Conservation (phyloP, 1,140 invertebrate species). For the Drosophila albomicans region DNA sequence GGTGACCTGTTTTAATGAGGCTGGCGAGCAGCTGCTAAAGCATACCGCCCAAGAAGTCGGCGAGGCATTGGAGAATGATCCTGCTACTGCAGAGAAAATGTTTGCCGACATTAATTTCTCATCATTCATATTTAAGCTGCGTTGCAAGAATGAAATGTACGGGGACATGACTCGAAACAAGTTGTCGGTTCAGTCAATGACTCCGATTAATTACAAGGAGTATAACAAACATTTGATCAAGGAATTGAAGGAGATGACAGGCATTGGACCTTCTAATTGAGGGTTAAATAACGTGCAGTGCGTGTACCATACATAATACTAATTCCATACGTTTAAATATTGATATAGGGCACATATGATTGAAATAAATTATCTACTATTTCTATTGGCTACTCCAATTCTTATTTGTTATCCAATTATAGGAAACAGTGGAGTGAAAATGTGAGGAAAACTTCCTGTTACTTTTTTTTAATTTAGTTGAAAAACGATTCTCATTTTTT, state of each 20-base stretch:
- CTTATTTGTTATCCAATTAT: not conserved
- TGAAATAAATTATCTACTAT: slow-evolving; percentile 18
- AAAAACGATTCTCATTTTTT: too few species aligned
- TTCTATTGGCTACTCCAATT: slow-evolving; percentile 1
- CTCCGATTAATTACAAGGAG: slow-evolving; percentile 91
- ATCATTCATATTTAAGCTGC: slow-evolving; percentile 92
- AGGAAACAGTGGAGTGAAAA: too few species aligned
- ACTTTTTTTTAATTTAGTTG: too few species aligned
- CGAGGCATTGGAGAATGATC: slow-evolving; percentile 88
- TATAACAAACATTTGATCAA: slow-evolving; percentile 90
- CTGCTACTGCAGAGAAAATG: slow-evolving; percentile 87
- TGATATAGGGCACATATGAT: slow-evolving; percentile 6
- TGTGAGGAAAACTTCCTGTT: too few species aligned
- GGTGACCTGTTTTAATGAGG: slow-evolving; percentile 95
- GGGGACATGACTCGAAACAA: slow-evolving; percentile 95
- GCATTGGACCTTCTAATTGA: slow-evolving; percentile 85
- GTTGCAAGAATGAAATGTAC: slow-evolving; percentile 95
- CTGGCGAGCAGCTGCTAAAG: slow-evolving; percentile 92
- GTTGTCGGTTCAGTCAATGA: slow-evolving; percentile 88
- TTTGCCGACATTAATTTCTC: slow-evolving; percentile 92
- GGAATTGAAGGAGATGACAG: slow-evolving; percentile 87
- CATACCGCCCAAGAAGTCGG: slow-evolving; percentile 92
- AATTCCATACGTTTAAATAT: slow-evolving; percentile 15
- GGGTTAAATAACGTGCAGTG: slow-evolving; percentile 27
- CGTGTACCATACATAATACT: slow-evolving; percentile 11